These are phyloP conservation scores for Cheilosia scutellata DNA, from an alignment of 2,888 invertebrate species.

Conservation along the genomic window DNA sequence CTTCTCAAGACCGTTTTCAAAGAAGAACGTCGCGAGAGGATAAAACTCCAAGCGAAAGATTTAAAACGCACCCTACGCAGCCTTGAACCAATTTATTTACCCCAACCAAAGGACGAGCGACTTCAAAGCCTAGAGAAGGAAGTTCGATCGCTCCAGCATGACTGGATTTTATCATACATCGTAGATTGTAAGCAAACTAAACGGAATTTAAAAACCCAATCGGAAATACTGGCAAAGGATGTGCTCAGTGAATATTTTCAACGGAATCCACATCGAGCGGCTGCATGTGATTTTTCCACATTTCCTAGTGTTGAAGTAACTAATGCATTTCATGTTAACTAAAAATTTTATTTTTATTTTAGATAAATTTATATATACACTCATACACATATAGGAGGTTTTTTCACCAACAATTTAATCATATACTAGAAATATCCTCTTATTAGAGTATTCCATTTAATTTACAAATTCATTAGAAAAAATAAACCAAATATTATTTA, in stretches of 20 bases:
- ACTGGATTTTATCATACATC: slow-evolving; percentile 80
- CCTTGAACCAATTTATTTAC: slow-evolving; percentile 85
- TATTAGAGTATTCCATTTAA: neutral
- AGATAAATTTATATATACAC: slow-evolving; percentile 27
- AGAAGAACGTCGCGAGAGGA: slow-evolving; percentile 85
- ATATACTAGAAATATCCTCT: neutral
- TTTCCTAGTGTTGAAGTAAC: slow-evolving; percentile 79
- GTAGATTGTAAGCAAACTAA: slow-evolving; percentile 77
- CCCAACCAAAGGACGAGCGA: slow-evolving; percentile 80
- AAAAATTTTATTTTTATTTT: slow-evolving; percentile 10
- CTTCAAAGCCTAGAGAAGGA: slow-evolving; percentile 81
- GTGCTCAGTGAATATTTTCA: slow-evolving; percentile 82
- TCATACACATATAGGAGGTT: neutral
- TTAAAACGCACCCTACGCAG: slow-evolving; percentile 85
- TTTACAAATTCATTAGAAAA: neutral
- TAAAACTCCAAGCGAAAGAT: slow-evolving; percentile 85
- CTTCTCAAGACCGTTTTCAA: slow-evolving; percentile 85
- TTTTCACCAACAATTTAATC: neutral
- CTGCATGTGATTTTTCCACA: slow-evolving; percentile 81
- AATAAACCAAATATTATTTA: neutral
- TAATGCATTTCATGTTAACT: slow-evolving; percentile 68
- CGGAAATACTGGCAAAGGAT: slow-evolving; percentile 79
- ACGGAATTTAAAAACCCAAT: slow-evolving; percentile 44
- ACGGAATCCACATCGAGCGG: slow-evolving; percentile 82
- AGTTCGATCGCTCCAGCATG: slow-evolving; percentile 78